A percentile compares a stretch with the other conserved stretches of the same genome.
Conservation (phyloP, 1,140 invertebrate species). For the Drosophila kepulauana region DNA sequence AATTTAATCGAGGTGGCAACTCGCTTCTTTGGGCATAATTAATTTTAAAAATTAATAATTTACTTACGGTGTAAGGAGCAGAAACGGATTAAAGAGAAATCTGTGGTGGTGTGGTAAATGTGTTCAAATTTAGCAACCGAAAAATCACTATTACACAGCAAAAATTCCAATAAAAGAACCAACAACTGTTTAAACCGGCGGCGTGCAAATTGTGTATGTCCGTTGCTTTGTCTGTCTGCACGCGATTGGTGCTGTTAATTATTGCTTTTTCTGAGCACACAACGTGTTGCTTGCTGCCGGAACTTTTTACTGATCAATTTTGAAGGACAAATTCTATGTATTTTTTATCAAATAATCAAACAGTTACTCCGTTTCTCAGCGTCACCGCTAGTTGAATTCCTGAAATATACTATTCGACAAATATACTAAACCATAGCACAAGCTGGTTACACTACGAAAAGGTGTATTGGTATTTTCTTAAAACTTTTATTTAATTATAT, state of each 20-base stretch:
- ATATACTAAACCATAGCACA: not conserved
- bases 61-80: constrained; percentile 12
- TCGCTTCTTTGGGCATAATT: constrained; percentile 5
- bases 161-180: constrained; percentile 21
- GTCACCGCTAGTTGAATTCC: not conserved
- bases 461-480: not conserved
- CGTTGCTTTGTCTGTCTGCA: constrained; percentile 16
- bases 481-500: not conserved
- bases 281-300: constrained; percentile 72
- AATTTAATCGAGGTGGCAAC: constrained; percentile 52
- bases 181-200: constrained; percentile 57
- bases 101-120: not conserved
- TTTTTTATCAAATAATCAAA: constrained; percentile 35
- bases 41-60: constrained; percentile 13
- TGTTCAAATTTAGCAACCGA: constrained; percentile 39
- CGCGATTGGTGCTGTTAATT: constrained; percentile 43
- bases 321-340: constrained; percentile 37
- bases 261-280: constrained; percentile 54
- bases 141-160: constrained; percentile 25
- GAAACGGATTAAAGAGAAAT: constrained; percentile 1
- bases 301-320: constrained; percentile 72
- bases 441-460: not conserved
- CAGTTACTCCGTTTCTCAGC: constrained; percentile 51
- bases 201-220: constrained; percentile 42
- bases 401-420: not conserved